Conservation (phyloP, 2,888 invertebrate species). For the Marasmarcha lunaedactyla region DNA sequence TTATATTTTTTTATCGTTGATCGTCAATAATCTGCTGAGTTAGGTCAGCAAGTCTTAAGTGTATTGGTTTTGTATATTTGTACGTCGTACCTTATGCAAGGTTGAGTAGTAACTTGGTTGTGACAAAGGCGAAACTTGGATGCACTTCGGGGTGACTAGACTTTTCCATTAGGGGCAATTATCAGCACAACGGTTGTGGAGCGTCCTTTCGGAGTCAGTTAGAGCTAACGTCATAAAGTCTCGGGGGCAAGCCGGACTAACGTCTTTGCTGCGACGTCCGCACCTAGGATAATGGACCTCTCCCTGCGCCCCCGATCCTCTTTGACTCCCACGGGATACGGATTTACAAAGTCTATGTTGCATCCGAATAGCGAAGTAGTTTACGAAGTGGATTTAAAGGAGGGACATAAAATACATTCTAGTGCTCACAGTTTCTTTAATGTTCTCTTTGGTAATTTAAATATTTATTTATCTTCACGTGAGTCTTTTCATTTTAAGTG, state of each 20-base stretch:
- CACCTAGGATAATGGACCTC: conserved; percentile 58
- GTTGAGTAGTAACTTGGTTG: conserved; percentile 59
- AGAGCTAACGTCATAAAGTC: conserved; percentile 69
- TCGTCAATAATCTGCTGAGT: background rate
- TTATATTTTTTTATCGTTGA: background rate
- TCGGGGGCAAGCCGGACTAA: conserved; percentile 61
- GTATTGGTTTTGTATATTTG: conserved; percentile 6
- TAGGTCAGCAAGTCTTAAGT: conserved; percentile 19
- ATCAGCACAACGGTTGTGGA: conserved; percentile 58
- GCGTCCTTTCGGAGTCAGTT: conserved; percentile 54
- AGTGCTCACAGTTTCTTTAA: too few species aligned
- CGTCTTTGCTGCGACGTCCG: conserved; percentile 58
- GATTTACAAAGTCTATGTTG: conserved; percentile 20
- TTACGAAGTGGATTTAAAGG: background rate
- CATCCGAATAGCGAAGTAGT: conserved; percentile 1
- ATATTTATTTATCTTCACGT: conserved; percentile 8
- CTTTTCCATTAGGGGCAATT: conserved; percentile 69
- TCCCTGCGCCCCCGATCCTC: conserved; percentile 24
- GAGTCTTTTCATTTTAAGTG: too few species aligned
- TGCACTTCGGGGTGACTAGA: conserved; percentile 65
- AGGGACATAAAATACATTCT: background rate
- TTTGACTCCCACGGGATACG: conserved; percentile 16
- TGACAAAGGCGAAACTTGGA: conserved; percentile 58
- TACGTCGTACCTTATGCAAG: conserved; percentile 27
- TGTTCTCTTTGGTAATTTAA: too few species aligned